These are phyloP conservation scores for Drosophila cracens DNA, from an alignment of 2,888 invertebrate genomes.

Conservation along the genomic window DNA sequence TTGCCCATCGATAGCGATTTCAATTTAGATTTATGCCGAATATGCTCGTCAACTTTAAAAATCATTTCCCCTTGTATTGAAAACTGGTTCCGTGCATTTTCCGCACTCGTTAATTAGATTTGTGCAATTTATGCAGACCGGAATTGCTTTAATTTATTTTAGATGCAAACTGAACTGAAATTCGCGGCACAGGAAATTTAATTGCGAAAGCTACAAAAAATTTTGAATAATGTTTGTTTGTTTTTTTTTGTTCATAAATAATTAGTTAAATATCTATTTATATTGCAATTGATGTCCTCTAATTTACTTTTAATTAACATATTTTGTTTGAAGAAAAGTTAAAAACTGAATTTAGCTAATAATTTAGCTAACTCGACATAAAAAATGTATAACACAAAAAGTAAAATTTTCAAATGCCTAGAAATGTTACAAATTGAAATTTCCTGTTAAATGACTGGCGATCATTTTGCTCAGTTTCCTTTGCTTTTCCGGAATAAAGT, in stretches of 20 bases:
- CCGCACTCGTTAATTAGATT: slow-evolving; percentile 41
- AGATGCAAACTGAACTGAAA: slow-evolving; percentile 42
- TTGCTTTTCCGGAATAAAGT: neutral
- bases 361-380: neutral
- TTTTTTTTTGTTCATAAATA: neutral
- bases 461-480: neutral
- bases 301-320: neutral
- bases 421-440: neutral
- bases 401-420: neutral
- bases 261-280: neutral
- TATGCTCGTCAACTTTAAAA: slow-evolving; percentile 3
- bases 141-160: slow-evolving; percentile 46
- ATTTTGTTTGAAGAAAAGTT: neutral
- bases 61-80: slow-evolving; percentile 3
- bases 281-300: neutral
- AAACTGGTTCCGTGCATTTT: slow-evolving; percentile 10
- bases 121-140: slow-evolving; percentile 41
- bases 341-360: neutral
- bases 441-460: neutral
- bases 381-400: neutral
- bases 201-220: slow-evolving; percentile 26
- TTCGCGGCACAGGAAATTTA: slow-evolving; percentile 49
- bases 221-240: slow-evolving; percentile 9
- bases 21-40: slow-evolving; percentile 13
- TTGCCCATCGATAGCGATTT: slow-evolving; percentile 22